phyloP scores from a whole-genome alignment of 2,113 vertebrate genomes.

The Galbula dea region DNA sequence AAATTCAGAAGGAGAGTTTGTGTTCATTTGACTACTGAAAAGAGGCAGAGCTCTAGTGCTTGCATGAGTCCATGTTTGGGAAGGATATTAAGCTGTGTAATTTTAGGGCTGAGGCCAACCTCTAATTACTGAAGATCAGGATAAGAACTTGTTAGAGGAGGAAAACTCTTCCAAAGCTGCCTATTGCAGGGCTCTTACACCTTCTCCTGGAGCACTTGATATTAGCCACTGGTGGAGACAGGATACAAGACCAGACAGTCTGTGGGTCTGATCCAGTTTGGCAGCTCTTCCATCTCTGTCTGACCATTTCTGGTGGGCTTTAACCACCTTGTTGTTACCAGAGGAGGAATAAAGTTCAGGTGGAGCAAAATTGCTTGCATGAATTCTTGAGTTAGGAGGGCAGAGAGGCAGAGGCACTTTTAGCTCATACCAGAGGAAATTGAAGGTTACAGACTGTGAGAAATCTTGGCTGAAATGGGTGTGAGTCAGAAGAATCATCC shows the following conservation, averaged over 20 bases:
- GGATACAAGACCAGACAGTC: not conserved
- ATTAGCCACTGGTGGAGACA: not conserved
- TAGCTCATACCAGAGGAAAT: not conserved
- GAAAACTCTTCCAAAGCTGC: not conserved
- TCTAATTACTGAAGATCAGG: slow-evolving; percentile 4
- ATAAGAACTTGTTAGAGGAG: not conserved
- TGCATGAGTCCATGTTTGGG: not conserved
- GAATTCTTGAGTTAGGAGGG: not conserved
- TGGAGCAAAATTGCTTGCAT: not conserved
- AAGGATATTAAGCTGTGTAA: not conserved
- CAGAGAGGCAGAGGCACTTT: not conserved
- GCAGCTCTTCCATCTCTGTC: not conserved
- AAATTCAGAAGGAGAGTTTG: not conserved
- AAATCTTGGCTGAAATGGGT: not conserved
- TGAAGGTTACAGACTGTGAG: not conserved
- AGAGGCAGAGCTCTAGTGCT: not conserved
- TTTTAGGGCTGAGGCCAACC: slow-evolving; percentile 7
- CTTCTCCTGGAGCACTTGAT: not conserved
- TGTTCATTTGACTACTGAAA: not conserved
- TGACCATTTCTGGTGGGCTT: not conserved
- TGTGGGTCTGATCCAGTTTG: not conserved
- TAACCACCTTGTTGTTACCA: not conserved
- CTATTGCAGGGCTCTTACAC: not conserved
- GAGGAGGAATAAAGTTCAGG: slow-evolving; percentile 3
- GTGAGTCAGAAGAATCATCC: not conserved